A percentile compares a stretch with the other conserved stretches of the same genome.
phyloP scores from a whole-genome alignment of 2,888 invertebrate species.

The Thalpophila matura region DNA sequence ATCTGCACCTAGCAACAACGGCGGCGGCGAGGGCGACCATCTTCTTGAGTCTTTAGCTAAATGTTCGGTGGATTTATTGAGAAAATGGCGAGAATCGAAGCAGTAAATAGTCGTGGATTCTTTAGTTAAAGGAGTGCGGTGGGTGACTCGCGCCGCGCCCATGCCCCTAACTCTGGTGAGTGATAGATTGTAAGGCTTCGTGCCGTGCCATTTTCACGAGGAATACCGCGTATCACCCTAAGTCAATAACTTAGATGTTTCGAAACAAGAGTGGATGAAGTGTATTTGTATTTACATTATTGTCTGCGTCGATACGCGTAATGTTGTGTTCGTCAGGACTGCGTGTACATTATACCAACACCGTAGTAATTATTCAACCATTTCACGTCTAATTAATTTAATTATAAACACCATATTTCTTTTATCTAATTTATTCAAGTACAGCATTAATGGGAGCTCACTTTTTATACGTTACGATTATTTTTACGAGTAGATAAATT shows the following conservation, averaged over 20 bases:
- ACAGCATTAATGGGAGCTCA: neutral
- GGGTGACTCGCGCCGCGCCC: constrained; percentile 88
- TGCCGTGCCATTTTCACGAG: constrained; percentile 83
- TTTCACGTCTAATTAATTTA: constrained; percentile 44
- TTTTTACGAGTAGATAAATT: constrained; percentile 1
- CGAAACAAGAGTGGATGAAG: constrained; percentile 54
- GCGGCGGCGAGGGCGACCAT: constrained; percentile 77
- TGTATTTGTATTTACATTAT: constrained; percentile 54
- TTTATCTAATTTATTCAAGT: constrained; percentile 11
- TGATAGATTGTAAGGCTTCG: constrained; percentile 89
- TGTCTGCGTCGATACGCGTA: constrained; percentile 25
- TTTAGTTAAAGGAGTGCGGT: constrained; percentile 86
- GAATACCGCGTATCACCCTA: constrained; percentile 70
- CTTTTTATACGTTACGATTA: neutral
- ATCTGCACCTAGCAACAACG: constrained; percentile 85
- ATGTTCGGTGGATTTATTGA: constrained; percentile 80
- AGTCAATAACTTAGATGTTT: constrained; percentile 71
- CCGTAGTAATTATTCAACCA: constrained; percentile 29
- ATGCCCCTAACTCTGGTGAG: constrained; percentile 89
- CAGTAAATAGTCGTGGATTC: constrained; percentile 83
- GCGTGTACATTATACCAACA: constrained; percentile 11
- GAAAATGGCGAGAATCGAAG: constrained; percentile 79
- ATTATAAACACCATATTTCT: constrained; percentile 35
- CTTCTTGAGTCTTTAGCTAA: constrained; percentile 74
- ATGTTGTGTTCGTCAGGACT: constrained; percentile 35